Evolutionary conservation across 1,140 invertebrate genomes (phyloP), one percentile per base, ranked within the genome.

Genomic region (Asbolus verrucosus): DNA sequence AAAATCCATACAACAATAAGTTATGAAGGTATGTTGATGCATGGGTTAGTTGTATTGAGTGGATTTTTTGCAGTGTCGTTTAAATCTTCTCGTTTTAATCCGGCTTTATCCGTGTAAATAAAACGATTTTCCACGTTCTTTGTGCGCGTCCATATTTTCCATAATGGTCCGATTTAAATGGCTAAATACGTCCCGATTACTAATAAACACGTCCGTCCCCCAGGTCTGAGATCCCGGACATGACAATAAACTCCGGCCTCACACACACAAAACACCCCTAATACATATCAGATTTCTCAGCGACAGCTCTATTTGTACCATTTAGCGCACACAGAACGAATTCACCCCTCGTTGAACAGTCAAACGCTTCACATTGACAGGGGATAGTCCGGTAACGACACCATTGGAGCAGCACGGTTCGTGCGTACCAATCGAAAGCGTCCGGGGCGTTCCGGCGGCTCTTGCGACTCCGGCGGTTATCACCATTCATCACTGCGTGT

Each of bases 251-350:
- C 38, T 39, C 14, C 11, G 21, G 9, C 33, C 60, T 16, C 31
- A 8, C 24, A 11, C 30, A 54, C 27, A 67, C 41, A 67, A 68
- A 68, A 43, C 50, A 36, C 66, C 66, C 50, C 46, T 60, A 59
- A 68, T 68, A 41, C 59, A 70, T 70, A 73, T 73, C 69, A 70
- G 68, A 67, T 72, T 74, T 72, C 69, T 63, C 62, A 38, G n/a
- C 60, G 39, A 74, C 70, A 69, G 66, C 73, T 72, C 73, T 69
- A 74, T 74, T 74, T 70, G 70, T 74, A 72, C 70, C 73, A 69
- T 74, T 74, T 72, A 74, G 71, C 38, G 39, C 50, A 69, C 38
- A 14, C 61, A 21, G 21, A 19, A 59, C n/a, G n/a, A 71, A 63
- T 71, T 67, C 54, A 71, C 72, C 73, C 73, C 69, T 63, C 27